Base-by-base conservation (phyloP, 1,140 invertebrate species). In the Lepidurus apus region DNA sequence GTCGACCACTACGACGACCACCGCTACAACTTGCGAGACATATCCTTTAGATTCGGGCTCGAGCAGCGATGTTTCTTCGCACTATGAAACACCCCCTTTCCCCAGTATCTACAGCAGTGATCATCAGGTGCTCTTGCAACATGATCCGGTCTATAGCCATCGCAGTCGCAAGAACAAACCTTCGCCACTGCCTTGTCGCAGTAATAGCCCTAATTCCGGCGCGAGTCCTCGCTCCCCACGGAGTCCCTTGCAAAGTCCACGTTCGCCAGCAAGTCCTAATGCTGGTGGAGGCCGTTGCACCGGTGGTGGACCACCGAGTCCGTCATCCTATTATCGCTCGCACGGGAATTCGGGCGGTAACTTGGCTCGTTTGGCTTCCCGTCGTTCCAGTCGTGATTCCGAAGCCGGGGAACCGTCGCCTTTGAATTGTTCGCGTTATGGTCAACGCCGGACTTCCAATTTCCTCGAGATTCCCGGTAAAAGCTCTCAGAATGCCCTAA, bases 381-480 rank as follows among this genome's bases (percentile, higher is more conserved):
- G 91, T 78, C 86, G 93, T 4, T 90, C 92, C 1, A 91, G 90
- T 0, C 84, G 91, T 34, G 91, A 91, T 80, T 91, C 90, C 26
- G 86, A 90, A 81, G 89, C 88, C 45, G 91, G 90, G 47, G 89
- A 89, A 83, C 86, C 90, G 76, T 91, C 90, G 43, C 93, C 92
- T 0, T 83, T 93, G 13, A 91, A 91, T 83, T 93, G 93, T 82
- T 91, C 90, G 81, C 82, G 78, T 43, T 81, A 78, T 47, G 74
- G 79, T n/a, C 92, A 93, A 83, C 86, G 93, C 7, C 86, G 93
- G 77, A 93, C 92, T 4, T 94, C 92, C 0, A 95, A 95, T 85
- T 94, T 94, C 84, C 85, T 95, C n/a, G 93, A 94, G 84, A 85
- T 95, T 81, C 93, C 93, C 85, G 92, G 93, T 94, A 79, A 82